Evolutionary conservation across 1,140 invertebrate species (phyloP).

Genomic region (Hyposmocoma kahamanoa): DNA sequence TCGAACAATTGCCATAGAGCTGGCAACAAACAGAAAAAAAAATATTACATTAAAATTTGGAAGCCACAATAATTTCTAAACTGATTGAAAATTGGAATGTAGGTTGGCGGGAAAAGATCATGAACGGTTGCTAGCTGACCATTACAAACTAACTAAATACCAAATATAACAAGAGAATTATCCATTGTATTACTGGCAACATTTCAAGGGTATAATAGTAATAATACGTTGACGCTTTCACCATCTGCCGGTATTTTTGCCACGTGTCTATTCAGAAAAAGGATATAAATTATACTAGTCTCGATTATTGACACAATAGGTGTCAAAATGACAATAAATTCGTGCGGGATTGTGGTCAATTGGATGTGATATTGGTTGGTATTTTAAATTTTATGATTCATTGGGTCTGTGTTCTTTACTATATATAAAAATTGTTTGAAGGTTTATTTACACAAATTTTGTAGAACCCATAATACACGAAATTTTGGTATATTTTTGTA

Average conservation of each 20-base stretch:
- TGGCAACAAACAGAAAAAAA: too few species aligned
- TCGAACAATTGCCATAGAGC: slow-evolving; percentile 39
- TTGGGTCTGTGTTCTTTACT: not conserved
- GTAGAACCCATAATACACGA: too few species aligned
- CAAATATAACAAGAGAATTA: slow-evolving; percentile 30
- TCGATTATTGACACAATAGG: slow-evolving; percentile 53
- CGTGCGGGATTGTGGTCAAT: slow-evolving; percentile 40
- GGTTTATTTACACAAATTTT: too few species aligned
- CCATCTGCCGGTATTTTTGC: slow-evolving; percentile 37
- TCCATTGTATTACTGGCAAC: slow-evolving; percentile 29
- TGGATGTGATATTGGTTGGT: not conserved
- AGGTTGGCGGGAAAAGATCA: not conserved
- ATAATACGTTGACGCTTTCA: slow-evolving; percentile 35
- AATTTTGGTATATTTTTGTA: too few species aligned
- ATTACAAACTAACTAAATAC: slow-evolving; percentile 35
- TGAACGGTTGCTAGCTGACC: too few species aligned
- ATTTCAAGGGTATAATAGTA: slow-evolving; percentile 27
- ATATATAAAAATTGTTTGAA: too few species aligned
- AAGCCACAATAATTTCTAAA: slow-evolving; percentile 15
- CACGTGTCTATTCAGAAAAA: slow-evolving; percentile 48
- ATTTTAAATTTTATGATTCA: not conserved
- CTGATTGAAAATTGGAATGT: not conserved
- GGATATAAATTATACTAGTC: slow-evolving; percentile 48
- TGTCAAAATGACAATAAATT: slow-evolving; percentile 55
- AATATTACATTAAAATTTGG: too few species aligned